Base-by-base conservation (phyloP, 2,113 vertebrate genomes). In the Protomyctophum bolini region DNA sequence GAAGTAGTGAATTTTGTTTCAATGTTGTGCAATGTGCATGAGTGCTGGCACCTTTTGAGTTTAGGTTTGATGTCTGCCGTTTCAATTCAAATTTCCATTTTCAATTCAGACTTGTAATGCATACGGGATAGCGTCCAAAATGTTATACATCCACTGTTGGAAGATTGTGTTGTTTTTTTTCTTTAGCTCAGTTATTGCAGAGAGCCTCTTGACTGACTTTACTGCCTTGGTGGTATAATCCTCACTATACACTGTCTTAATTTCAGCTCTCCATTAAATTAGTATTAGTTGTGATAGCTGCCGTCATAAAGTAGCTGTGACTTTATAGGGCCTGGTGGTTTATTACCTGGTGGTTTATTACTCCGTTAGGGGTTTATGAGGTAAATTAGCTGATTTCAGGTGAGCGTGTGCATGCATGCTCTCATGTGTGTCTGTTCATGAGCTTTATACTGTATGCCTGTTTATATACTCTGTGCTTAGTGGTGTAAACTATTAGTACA, bases 281-380 rank as follows among this genome's bases (percentile, higher is more conserved):
- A 21, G 21, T 21, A 21, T 21, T 21, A 29, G 63, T 9, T 0
- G 71, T 78, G 76, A 66, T 78, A 79, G 83, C 77, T 33, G 48
- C 50, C 62, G 63, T 67, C 73, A 62, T 80, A 73, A 80, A 78
- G 72, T 70, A 83, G 50, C 59, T 48, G 48, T 41, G 70, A 71
- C 72, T 80, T 79, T 51, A 76, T 64, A 63, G 64, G 45, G 12
- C 33, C 67, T 77, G 74, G 75, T 41, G 33, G 33, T n/a, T n/a
- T n/a, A n/a, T n/a, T 76, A 58, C 75, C 73, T 74, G 52, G 55
- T 73, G 68, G 73, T 87, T 72, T 61, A 66, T 70, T 70, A 48
- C 57, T 69, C 51, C 57, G 48, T 7, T 12, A 55, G 71, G 64
- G 51, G 29, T n/a, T 82, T 73, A 75, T 74, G 45, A 72, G 56